A percentile compares a stretch with the other conserved stretches of the same genome.
These are phyloP conservation scores for Ophioninae sp. DNA, from an alignment of 2,888 invertebrate genomes.

Conservation along the genomic window DNA sequence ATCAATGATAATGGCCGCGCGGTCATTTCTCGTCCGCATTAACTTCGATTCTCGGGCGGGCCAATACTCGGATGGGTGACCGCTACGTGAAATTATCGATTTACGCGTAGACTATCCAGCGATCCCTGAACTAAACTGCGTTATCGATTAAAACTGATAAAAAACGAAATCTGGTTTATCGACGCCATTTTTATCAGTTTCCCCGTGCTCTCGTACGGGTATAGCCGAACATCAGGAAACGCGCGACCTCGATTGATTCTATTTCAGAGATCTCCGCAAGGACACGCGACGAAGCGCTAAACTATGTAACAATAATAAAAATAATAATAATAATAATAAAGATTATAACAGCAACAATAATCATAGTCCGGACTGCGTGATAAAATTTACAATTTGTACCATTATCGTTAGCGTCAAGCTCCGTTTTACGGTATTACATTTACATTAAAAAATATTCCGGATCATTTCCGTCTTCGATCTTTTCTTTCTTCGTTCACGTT, in stretches of 20 bases:
- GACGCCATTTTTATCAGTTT: neutral
- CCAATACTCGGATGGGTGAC: too few species aligned
- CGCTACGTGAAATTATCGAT: too few species aligned
- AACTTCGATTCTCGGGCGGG: too few species aligned
- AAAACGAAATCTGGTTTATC: neutral
- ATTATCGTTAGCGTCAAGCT: slow-evolving; percentile 53
- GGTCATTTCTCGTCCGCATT: too few species aligned
- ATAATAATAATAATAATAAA: neutral
- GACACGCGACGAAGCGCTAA: neutral
- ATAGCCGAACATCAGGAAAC: neutral
- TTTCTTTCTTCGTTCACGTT: neutral
- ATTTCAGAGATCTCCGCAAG: neutral
- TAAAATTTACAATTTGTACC: slow-evolving; percentile 54
- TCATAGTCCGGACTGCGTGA: neutral
- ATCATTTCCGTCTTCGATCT: neutral
- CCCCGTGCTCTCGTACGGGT: neutral
- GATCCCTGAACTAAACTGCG: neutral
- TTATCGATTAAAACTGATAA: neutral
- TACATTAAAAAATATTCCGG: slow-evolving; percentile 26
- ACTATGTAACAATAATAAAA: slow-evolving; percentile 9
- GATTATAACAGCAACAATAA: neutral
- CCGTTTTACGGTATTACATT: slow-evolving; percentile 44
- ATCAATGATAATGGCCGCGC: neutral
- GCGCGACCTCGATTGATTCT: neutral
- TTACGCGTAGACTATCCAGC: too few species aligned